Base-by-base conservation (phyloP, 1,140 invertebrate genomes). In the Drosophila jambulina region DNA sequence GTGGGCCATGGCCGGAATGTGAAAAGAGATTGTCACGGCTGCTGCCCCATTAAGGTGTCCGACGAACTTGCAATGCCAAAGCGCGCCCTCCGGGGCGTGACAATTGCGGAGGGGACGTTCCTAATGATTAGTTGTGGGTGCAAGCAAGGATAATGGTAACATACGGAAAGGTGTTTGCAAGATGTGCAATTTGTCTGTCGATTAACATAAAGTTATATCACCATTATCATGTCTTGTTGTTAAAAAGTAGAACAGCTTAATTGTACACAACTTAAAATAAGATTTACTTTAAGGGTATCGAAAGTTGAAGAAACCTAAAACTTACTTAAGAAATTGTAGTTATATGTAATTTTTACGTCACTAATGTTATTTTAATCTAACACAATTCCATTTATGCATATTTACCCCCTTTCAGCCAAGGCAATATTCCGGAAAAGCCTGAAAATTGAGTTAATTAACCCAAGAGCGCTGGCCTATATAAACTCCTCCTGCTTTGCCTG, bases 11-110 rank as follows among this genome's bases (percentile, higher is more conserved):
- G 75, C 43, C 58, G 53, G 82, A 75, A 86, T 87, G 83, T 74
- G 71, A 80, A 78, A 78, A 70, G 60, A 88, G 59, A 80, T 80
- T 88, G 76, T 65, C 78, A 65, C 56, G 49, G 57, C 70, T 64
- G 40, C 27, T 56, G 67, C 23, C 53, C 53, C 68, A 56, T 75
- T 80, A 87, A 88, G 85, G 77, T 87, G 74, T 70, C 64, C 70
- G 59, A 61, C 45, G 23, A 46, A 78, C 69, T 70, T 76, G 58
- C 76, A 84, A 70, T 63, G 68, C 70, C 64, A 74, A 75, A 53
- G 67, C 32, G 63, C 49, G 78, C 61, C 54, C 43, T 57, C 38
- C 42, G 46, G 38, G 51, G 58, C 72, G 59, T 84, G 65, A 71
- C 59, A 64, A 69, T 77, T 38, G 59, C 75, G 64, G 38, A 53